Evolutionary conservation across 2,888 invertebrate genomes (phyloP), one percentile per base, ranked within the genome.

Genomic region (Apamea anceps): DNA sequence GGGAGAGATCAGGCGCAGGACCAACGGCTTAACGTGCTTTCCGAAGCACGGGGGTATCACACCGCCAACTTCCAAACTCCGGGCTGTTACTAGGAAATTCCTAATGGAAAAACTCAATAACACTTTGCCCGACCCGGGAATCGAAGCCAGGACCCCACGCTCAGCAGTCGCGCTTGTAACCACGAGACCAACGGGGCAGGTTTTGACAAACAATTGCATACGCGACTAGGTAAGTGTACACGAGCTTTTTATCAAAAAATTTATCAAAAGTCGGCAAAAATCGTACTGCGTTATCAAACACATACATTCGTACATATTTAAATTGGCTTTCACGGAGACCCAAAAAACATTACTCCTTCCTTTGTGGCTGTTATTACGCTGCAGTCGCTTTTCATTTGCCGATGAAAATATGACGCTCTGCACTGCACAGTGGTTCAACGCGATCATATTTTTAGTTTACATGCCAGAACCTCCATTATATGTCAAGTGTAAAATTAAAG

Each of bases 321-420:
- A 84, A 87, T 79, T 75, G 66, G 63, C 42, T 87, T 62, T 32
- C n/a, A 57, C 42, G 10, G 25, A 77, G 28, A 54, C 67, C 54
- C 25, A 74, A 85, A 87, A 80, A 68, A 48, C 62, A 66, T 51
- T 37, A 32, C 28, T 1, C 2, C 51, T 75, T 72, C 77, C 85
- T 85, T 85, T 85, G 87, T 87, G 66, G 72, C 75, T 28, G 81
- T 85, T 85, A 85, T 85, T 80, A 81, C 85, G 70, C 85, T 87
- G 87, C 85, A 87, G 75, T 85, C 51, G 81, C 81, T 77, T 87
- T 85, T 87, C 81, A 85, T 87, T 87, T 77, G 68, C 65, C 68
- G 68, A 85, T 87, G 87, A 81, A 85, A 87, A 85, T 87, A 85
- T 85, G 81, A 77, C 74, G 60, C 37, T 60, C 48, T 75, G 72